Conservation (phyloP, 2,888 invertebrate species). For the Nomada flava region DNA sequence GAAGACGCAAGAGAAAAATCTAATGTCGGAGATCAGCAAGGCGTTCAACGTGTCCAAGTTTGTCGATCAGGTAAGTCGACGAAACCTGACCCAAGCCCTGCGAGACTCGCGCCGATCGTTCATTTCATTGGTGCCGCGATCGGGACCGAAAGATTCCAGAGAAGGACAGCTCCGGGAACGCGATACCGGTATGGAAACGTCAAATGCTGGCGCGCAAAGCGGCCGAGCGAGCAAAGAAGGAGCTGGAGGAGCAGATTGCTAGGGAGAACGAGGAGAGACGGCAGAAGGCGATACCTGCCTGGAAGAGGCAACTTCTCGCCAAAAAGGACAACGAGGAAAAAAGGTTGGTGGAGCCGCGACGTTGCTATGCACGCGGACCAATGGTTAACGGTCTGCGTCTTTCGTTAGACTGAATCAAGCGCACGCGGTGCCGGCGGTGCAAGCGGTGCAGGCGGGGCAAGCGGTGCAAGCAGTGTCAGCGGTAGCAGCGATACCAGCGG, state of each 20-base stretch:
- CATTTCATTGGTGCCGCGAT: neutral
- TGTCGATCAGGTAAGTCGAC: conserved; percentile 91
- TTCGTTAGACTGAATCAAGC: conserved; percentile 24
- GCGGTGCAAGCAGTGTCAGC: too few relatives aligned
- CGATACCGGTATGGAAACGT: conserved; percentile 97
- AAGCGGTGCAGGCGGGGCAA: too few relatives aligned
- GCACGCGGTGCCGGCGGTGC: neutral
- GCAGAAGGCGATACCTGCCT: conserved; percentile 94
- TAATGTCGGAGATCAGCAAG: conserved; percentile 93
- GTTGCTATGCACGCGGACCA: neutral
- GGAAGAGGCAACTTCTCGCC: conserved; percentile 96
- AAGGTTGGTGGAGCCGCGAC: conserved; percentile 86
- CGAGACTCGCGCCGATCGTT: neutral
- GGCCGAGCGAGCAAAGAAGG: conserved; percentile 96
- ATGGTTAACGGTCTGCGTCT: neutral
- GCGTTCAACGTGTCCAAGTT: conserved; percentile 94
- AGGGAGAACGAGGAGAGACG: conserved; percentile 94
- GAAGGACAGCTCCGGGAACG: conserved; percentile 93
- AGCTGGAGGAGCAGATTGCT: conserved; percentile 93
- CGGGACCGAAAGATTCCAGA: conserved; percentile 90
- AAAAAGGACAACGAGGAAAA: conserved; percentile 92
- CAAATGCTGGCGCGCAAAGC: conserved; percentile 98
- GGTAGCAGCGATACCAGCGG: neutral
- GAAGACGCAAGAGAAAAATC: conserved; percentile 92
- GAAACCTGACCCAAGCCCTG: too few relatives aligned